Percentiles rank a stretch among this genome's conserved stretches.
These are phyloP conservation scores for Argopecten irradians DNA, from an alignment of 1,140 invertebrate species.

Conservation along the genomic window DNA sequence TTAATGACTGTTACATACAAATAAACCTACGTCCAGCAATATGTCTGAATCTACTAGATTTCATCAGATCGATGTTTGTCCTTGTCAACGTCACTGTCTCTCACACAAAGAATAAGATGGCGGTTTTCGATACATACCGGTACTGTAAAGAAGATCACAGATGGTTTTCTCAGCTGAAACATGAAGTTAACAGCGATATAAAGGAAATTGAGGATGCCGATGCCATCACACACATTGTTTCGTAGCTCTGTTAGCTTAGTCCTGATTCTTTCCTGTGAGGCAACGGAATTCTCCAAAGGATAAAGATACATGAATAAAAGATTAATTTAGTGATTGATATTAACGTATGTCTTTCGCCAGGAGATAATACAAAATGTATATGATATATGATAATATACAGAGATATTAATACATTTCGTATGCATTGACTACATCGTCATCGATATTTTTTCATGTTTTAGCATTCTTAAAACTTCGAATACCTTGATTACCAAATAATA, in stretches of 20 bases:
- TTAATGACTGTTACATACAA: too few species aligned
- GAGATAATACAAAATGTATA: neutral
- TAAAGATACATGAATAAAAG: conserved; percentile 54
- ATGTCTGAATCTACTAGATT: too few species aligned
- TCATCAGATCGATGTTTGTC: too few species aligned
- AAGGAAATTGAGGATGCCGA: conserved; percentile 71
- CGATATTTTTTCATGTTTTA: too few species aligned
- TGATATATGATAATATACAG: neutral
- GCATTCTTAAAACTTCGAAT: too few species aligned
- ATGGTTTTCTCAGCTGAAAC: conserved; percentile 66
- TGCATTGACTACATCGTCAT: too few species aligned
- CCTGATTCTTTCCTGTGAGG: conserved; percentile 70
- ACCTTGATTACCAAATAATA: too few species aligned
- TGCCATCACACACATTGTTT: conserved; percentile 65
- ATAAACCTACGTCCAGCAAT: too few species aligned
- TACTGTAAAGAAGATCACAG: conserved; percentile 39
- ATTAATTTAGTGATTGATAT: too few species aligned
- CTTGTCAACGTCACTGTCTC: neutral
- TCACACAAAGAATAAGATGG: too few species aligned
- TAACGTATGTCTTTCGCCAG: too few species aligned
- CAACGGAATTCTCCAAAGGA: conserved; percentile 56
- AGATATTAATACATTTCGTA: too few species aligned
- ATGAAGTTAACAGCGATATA: conserved; percentile 75
- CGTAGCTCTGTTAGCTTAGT: conserved; percentile 59
- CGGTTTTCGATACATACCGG: neutral